Base-by-base conservation (phyloP, 2,888 invertebrate species). In the Eristalinus aeneus region DNA sequence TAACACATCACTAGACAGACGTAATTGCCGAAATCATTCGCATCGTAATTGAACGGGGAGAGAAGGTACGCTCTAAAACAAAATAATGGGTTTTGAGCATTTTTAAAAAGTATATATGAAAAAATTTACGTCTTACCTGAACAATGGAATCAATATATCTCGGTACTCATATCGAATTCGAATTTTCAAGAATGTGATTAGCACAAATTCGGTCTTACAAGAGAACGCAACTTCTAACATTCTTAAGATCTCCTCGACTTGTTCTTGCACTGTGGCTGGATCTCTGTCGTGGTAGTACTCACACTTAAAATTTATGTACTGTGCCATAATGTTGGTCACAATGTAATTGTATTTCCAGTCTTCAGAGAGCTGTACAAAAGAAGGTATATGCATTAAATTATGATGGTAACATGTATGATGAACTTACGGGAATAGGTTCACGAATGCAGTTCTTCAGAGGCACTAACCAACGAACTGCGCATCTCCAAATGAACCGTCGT, bases 231-330 rank as follows among this genome's bases (percentile, higher is more conserved):
- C 46, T 10, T 39, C 74, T 23, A 89, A 72, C 1, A 73, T 77
- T n/a, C 61, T 8, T 5, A 84, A 16, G 32, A 89, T 87, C 39
- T 87, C 81, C 60, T 83, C 61, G 23, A 82, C 46, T 36, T 64
- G 73, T 46, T 46, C 46, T 8, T 46, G 5, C 8, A 46, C 16
- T 8, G 16, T n/a, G n/a, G 16, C 16, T 5, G 16, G 0, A 16
- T 36, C 67, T 78, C 77, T 56, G 80, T 72, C 12, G 65, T 79
- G 1, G 69, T 20, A 32, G 71, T 58, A n/a, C 4, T 65, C 65
- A n/a, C 88, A 88, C 63, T 86, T 88, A 58, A 86, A 89, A 31
- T 88, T 84, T 6, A 89, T 36, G 39, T 88, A 89, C 58, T 87
- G 86, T 46, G 82, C 65, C 83, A 89, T 86, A 54, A 87, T 73